Percentiles rank a stretch among this genome's conserved stretches.
Evolutionary conservation across 2,888 invertebrate species (phyloP).

Genomic region (Gibbula magus): DNA sequence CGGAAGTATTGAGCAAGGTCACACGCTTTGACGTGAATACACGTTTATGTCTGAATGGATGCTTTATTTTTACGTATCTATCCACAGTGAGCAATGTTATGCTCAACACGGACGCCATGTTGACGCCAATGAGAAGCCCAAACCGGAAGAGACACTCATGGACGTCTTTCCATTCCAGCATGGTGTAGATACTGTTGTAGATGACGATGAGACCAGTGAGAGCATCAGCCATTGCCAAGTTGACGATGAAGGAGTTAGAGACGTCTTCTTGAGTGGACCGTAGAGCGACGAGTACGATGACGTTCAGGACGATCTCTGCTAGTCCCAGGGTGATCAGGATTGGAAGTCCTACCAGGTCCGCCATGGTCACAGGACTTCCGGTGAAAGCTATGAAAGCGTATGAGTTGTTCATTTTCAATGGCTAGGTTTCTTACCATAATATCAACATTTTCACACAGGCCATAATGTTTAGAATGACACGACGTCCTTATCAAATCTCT

Average conservation of each 20-base stretch:
- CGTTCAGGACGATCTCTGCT: conserved; percentile 14
- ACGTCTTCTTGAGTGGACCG: neutral
- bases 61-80: conserved; percentile 21
- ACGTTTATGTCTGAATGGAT: conserved; percentile 12
- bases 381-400: conserved; percentile 25
- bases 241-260: conserved; percentile 24
- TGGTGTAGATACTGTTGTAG: conserved; percentile 25
- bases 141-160: conserved; percentile 25
- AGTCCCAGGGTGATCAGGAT: conserved; percentile 10
- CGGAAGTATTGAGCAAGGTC: neutral
- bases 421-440: neutral
- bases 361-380: conserved; percentile 7
- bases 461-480: neutral
- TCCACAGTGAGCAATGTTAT: conserved; percentile 21
- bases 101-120: conserved; percentile 23
- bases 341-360: conserved; percentile 20
- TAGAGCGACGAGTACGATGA: conserved; percentile 12
- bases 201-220: conserved; percentile 17
- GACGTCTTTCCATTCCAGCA: conserved; percentile 25
- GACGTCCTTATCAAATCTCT: neutral
- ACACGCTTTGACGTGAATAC: conserved; percentile 10
- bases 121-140: conserved; percentile 21
- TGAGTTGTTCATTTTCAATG: neutral
- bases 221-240: conserved; percentile 23
- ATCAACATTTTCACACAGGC: neutral